Base-by-base conservation (phyloP, 2,113 vertebrate species). In the Dunckerocampus dactyliophorus region DNA sequence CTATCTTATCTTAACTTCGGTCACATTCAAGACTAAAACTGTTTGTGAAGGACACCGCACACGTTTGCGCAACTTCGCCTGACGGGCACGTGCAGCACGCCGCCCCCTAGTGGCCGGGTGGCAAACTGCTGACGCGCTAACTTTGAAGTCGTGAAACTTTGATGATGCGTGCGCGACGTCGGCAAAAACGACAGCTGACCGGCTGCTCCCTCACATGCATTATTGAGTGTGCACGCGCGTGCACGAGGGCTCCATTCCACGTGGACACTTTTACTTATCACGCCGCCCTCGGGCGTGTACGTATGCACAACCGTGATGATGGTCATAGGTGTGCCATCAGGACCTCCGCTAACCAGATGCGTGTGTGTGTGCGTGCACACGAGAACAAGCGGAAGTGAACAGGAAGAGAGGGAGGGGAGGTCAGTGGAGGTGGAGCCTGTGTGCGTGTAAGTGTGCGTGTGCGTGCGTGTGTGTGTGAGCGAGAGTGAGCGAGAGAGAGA, bases 361-460 rank as follows among this genome's bases (percentile, higher is more conserved):
- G 3, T n/a, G 21, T 47, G 16, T 47, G 58, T 21, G 48, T 47
- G 46, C 8, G 14, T 47, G 3, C 8, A 34, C 31, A 34, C 37
- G 31, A 42, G 34, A 8, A 4, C 7, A 42, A 63, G 63, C 63
- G 50, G 57, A 65, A 46, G 53, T 9, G 62, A 55, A 63, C 22
- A 65, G 45, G 63, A 60, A 62, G 67, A 67, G 74, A 66, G 76
- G 47, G 57, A 66, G 74, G 74, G 69, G 66, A 55, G 85, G 82
- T 71, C 14, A 78, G 72, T 70, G 70, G 72, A 83, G 84, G 78
- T 64, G 74, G 82, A 82, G 85, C 68, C 59, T 77, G 65, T 57
- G 55, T 75, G 68, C 37, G 76, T 17, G 31, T 5, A 5, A 2
- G 31, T 28, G 24, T 28, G 71, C 34, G 58, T 52, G 62, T 20